Conservation (phyloP, 2,888 invertebrate species). For the Drosophila longiperda region DNA sequence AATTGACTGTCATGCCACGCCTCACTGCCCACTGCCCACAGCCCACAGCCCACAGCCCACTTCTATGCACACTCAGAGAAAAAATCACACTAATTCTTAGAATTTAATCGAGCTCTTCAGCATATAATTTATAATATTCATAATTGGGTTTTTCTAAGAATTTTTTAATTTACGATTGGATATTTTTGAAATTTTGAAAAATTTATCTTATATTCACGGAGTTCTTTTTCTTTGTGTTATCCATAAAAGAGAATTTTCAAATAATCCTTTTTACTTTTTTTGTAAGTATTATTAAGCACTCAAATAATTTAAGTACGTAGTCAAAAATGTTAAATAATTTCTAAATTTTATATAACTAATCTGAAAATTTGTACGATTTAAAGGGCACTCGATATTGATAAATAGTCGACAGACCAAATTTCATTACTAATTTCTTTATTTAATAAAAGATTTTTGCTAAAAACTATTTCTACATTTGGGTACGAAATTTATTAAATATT, state of each 20-base stretch:
- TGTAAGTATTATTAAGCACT: background rate
- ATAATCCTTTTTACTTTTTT: background rate
- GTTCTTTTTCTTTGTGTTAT: too few relatives aligned
- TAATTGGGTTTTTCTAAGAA: background rate
- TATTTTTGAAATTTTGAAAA: background rate
- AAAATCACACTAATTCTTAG: background rate
- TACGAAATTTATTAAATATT: background rate
- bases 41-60: background rate
- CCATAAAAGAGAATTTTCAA: too few relatives aligned
- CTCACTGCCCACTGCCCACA: background rate
- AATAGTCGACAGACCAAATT: too few relatives aligned
- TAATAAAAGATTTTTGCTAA: background rate
- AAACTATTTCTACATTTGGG: background rate
- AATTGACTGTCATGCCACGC: slow-evolving; percentile 33
- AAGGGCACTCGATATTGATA: too few relatives aligned
- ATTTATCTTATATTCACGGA: too few relatives aligned
- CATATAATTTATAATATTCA: background rate
- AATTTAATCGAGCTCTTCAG: background rate
- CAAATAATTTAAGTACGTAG: too few relatives aligned
- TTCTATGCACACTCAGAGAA: background rate
- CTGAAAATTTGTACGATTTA: background rate
- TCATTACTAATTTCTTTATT: background rate
- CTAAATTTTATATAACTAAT: too few relatives aligned
- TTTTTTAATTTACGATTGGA: background rate
- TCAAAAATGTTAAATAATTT: too few relatives aligned